Evolutionary conservation across 2,113 vertebrate genomes (phyloP), one percentile per base, ranked within the genome.

Genomic region (Calonectris borealis): DNA sequence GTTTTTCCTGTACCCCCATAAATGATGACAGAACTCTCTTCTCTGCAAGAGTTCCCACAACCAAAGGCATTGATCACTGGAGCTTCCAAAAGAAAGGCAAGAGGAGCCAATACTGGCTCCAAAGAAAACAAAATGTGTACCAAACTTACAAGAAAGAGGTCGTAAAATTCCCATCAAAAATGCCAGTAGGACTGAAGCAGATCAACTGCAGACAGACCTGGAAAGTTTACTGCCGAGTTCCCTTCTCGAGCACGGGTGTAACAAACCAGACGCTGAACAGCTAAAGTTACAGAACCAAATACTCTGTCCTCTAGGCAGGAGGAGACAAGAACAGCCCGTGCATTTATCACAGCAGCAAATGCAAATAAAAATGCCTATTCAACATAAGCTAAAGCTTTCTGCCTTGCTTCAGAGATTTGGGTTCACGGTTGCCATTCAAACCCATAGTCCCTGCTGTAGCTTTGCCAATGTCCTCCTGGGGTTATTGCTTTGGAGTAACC

Each of bases 61-160:
- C 86, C 91, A 42, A 93, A 97, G 70, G 94, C 95, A 97, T 93
- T 95, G 97, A 97, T 97, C 95, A 97, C 78, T 55, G 89, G 81
- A 90, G 91, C 86, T 94, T 97, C 94, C 86, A 95, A 91, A 79
- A 61, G 91, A 91, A 91, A 95, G 70, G 94, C 93, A 85, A 42
- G 13, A 85, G 62, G n/a, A 86, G 94, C 91, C 97, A 96, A 83
- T 4, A 69, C 26, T 17, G 75, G n/a, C 86, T 97, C 97, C 96
- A 97, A 97, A 85, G 66, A 94, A 95, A 97, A 95, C 84, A 95
- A 96, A 68, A 85, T 9, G 36, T 80, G 81, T 64, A 97, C 89
- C 94, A 96, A 95, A 95, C 49, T 72, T 55, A 61, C n/a, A 60
- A 82, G 78, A 55, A 83, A 90, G 55, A 82, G 94, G 84, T 95